phyloP scores from a whole-genome alignment of 1,140 invertebrate genomes.

The Diachasma alloeum region DNA sequence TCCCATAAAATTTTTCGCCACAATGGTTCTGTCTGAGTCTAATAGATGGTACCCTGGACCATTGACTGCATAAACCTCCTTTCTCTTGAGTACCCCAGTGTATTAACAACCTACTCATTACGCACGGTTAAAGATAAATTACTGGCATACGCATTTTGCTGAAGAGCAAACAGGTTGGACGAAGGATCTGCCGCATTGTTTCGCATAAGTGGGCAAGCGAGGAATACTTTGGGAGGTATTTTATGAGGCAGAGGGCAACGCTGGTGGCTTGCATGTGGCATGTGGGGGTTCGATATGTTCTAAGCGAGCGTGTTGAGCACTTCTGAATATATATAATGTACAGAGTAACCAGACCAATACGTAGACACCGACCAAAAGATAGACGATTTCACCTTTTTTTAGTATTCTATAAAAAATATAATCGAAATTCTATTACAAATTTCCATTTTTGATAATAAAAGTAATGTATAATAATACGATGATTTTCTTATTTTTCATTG shows the following conservation, averaged over 20 bases:
- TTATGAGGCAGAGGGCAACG: neutral
- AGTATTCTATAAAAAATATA: too few relatives aligned
- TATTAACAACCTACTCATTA: constrained; percentile 34
- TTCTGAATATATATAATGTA: too few relatives aligned
- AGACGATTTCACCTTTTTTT: too few relatives aligned
- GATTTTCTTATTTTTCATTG: too few relatives aligned
- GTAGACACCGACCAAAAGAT: too few relatives aligned
- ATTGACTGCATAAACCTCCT: neutral
- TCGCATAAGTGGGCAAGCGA: neutral
- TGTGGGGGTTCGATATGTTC: too few relatives aligned
- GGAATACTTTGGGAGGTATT: neutral
- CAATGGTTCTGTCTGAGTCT: neutral
- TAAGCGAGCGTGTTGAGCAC: too few relatives aligned
- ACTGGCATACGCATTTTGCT: constrained; percentile 15
- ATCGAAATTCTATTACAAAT: too few relatives aligned
- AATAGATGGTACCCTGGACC: neutral
- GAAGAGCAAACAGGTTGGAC: constrained; percentile 28
- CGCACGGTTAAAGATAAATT: constrained; percentile 33
- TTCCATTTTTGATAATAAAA: too few relatives aligned
- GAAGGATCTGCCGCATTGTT: neutral
- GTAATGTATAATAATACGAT: too few relatives aligned
- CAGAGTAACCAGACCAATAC: too few relatives aligned
- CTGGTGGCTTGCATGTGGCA: neutral
- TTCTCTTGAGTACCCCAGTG: neutral
- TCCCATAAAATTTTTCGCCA: neutral